Conservation (phyloP, 30 jellyfish, hydroid and myxozoan species). For the Haliclystus octoradiatus region DNA sequence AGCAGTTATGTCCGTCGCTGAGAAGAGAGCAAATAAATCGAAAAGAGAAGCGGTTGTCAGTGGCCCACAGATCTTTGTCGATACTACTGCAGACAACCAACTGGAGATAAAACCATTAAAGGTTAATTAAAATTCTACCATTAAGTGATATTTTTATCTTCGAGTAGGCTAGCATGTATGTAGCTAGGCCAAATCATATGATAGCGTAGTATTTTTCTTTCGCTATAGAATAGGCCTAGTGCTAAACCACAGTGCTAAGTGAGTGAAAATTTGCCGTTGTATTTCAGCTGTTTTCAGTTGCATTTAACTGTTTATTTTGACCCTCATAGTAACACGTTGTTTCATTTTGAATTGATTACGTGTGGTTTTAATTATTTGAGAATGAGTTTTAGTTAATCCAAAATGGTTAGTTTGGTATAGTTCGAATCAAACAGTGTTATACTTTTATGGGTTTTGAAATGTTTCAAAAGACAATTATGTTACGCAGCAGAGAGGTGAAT, state of each 20-base stretch:
- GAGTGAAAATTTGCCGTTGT: background rate
- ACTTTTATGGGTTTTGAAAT: too few species aligned
- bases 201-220: background rate
- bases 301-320: background rate
- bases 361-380: too few species aligned
- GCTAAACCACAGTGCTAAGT: background rate
- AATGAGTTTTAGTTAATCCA: too few species aligned
- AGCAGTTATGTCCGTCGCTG: slow-evolving; percentile 38
- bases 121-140: background rate
- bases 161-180: background rate
- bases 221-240: background rate
- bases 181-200: background rate
- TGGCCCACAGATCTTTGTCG: slow-evolving; percentile 30
- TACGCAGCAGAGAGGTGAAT: too few species aligned
- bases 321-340: too few species aligned
- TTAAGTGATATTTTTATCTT: slow-evolving; percentile 18
- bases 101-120: slow-evolving; percentile 49
- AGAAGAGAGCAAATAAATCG: slow-evolving; percentile 33
- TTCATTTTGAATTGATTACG: too few species aligned
- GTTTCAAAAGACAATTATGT: too few species aligned
- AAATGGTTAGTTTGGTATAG: too few species aligned
- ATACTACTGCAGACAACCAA: slow-evolving; percentile 29
- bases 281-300: background rate
- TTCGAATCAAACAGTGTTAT: too few species aligned
- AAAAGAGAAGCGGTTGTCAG: slow-evolving; percentile 58